Evolutionary conservation across 1,140 invertebrate species (phyloP).

Genomic region (Sarcophaga bullata): DNA sequence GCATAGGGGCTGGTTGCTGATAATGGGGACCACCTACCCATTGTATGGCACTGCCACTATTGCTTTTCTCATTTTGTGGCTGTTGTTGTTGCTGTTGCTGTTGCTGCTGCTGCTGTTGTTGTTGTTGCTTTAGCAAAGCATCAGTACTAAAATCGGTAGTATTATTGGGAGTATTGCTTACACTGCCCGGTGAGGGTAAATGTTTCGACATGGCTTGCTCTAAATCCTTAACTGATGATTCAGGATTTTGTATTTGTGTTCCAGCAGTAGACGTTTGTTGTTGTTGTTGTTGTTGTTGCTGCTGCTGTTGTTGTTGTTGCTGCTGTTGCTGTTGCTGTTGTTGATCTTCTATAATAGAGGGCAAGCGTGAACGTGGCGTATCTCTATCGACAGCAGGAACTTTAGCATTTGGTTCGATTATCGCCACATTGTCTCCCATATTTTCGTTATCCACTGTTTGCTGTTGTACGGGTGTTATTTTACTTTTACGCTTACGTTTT

Average conservation of each 20-base stretch:
- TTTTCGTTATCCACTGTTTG: conserved; percentile 36
- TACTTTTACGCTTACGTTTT: conserved; percentile 60
- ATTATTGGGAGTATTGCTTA: conserved; percentile 59
- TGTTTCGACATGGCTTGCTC: conserved; percentile 98
- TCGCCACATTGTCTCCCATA: conserved; percentile 2
- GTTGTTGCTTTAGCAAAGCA: conserved; percentile 73
- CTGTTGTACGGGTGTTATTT: conserved; percentile 53
- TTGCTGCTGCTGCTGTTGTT: conserved; percentile 46
- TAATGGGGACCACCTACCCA: conserved; percentile 88
- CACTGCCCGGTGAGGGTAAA: conserved; percentile 73
- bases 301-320: conserved; percentile 15
- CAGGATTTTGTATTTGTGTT: conserved; percentile 47
- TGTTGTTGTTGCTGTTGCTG: conserved; percentile 48
- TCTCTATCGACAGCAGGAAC: conserved; percentile 55
- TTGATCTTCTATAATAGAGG: conserved; percentile 58
- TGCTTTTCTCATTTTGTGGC: conserved; percentile 58
- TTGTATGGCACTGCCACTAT: conserved; percentile 80
- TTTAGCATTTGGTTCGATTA: conserved; percentile 57
- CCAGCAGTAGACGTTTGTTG: conserved; percentile 22
- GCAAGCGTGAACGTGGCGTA: conserved; percentile 56
- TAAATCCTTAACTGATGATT: conserved; percentile 76
- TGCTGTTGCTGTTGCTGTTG: conserved; percentile 17
- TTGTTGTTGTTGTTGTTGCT: conserved; percentile 33
- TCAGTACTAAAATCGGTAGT: conserved; percentile 87
- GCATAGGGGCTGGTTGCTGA: conserved; percentile 74